Evolutionary conservation across 2,797 vertebrate species (phyloP).

Genomic region (Eutrigla gurnardus): DNA sequence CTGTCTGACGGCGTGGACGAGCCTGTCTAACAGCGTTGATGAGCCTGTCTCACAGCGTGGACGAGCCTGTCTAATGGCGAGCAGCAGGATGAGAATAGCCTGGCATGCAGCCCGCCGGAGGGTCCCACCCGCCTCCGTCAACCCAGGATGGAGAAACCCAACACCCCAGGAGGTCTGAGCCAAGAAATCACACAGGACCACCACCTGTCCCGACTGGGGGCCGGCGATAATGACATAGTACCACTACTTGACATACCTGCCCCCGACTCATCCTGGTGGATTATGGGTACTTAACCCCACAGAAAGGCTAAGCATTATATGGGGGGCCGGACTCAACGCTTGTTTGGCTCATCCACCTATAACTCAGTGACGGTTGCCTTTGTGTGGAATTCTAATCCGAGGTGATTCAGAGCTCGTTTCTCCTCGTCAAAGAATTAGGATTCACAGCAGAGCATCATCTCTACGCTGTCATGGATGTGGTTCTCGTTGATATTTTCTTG

Average conservation of each 20-base stretch:
- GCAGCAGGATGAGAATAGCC: conserved; percentile 71
- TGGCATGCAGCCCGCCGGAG: conserved; percentile 62
- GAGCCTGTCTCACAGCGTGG: not conserved
- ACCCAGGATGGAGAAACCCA: conserved; percentile 46
- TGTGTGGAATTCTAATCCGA: conserved; percentile 40
- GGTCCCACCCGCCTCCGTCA: conserved; percentile 43
- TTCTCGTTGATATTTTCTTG: not conserved
- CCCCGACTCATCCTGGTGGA: conserved; percentile 58
- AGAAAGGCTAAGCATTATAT: conserved; percentile 36
- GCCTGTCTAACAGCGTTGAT: too few species aligned
- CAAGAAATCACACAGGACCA: conserved; percentile 27
- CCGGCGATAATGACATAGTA: conserved; percentile 35
- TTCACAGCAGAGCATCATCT: not conserved
- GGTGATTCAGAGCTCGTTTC: conserved; percentile 4
- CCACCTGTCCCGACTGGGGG: conserved; percentile 58
- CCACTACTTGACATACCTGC: conserved; percentile 58
- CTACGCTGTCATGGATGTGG: not conserved
- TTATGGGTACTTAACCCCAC: conserved; percentile 68
- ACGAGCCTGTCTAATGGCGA: conserved; percentile 31
- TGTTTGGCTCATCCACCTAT: conserved; percentile 43
- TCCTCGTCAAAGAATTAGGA: not conserved
- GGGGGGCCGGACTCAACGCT: conserved; percentile 45
- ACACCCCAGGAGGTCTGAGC: conserved; percentile 49
- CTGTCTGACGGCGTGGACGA: too few species aligned
- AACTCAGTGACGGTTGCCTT: conserved; percentile 57